phyloP scores from a whole-genome alignment of 2,113 vertebrate species.

The Lasiurus borealis region DNA sequence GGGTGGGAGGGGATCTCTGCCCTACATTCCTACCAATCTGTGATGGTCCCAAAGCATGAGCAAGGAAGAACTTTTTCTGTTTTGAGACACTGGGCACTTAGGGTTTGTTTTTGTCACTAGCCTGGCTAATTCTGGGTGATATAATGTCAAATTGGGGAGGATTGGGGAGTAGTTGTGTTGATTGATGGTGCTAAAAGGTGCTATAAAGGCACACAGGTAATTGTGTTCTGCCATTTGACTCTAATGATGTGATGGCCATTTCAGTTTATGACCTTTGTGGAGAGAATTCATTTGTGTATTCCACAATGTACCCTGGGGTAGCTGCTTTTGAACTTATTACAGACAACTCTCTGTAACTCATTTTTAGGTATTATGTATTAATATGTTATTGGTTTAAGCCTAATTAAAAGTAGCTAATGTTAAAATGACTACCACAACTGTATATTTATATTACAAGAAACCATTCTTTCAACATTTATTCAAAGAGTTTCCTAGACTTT shows the following conservation, averaged over 20 bases:
- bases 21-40: not conserved
- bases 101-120: not conserved
- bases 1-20: not conserved
- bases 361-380: conserved; percentile 20
- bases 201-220: not conserved
- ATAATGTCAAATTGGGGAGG: not conserved
- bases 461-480: not conserved
- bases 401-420: not conserved
- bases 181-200: not conserved
- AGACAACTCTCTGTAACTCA: not conserved
- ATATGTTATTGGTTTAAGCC: not conserved
- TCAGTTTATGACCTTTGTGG: not conserved
- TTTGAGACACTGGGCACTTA: not conserved
- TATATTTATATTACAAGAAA: conserved; percentile 2
- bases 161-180: not conserved
- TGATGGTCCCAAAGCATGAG: not conserved
- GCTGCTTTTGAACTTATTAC: not conserved
- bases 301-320: not conserved
- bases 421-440: not conserved
- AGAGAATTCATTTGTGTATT: not conserved
- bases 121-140: not conserved
- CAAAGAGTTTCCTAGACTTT: not conserved
- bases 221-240: not conserved
- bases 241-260: not conserved
- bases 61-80: not conserved